phyloP scores from a whole-genome alignment of 2,113 vertebrate genomes.

The Suricata suricatta region DNA sequence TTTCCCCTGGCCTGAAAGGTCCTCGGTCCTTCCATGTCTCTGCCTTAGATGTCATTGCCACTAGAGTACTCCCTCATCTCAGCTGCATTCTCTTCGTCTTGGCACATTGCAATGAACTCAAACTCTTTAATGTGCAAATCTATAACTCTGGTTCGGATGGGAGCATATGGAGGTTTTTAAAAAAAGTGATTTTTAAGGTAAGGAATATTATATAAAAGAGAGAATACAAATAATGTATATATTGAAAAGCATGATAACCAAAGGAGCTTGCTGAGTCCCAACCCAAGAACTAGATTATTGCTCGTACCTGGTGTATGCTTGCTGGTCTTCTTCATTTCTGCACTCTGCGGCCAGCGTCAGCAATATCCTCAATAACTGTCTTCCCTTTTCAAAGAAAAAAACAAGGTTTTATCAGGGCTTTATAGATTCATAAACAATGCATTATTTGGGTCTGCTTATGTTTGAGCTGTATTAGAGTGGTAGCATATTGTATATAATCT shows the following conservation, averaged over 20 bases:
- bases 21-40: background rate
- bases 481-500: background rate
- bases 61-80: background rate
- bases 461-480: background rate
- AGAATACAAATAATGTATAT: background rate
- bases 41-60: background rate
- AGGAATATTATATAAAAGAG: background rate
- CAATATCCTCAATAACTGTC: background rate
- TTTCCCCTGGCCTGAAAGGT: background rate
- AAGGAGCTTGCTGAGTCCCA: background rate
- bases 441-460: background rate
- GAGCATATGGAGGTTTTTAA: background rate
- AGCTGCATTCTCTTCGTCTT: background rate
- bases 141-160: background rate
- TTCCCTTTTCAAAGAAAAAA: background rate
- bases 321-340: background rate
- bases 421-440: background rate
- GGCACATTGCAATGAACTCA: background rate
- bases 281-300: background rate
- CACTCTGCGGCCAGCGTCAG: background rate
- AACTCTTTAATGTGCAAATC: background rate
- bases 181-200: background rate
- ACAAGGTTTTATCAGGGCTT: background rate
- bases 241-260: background rate
- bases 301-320: rapidly evolving